These are phyloP conservation scores for Parnassius mnemosyne DNA, from an alignment of 2,888 invertebrate species.

Conservation along the genomic window DNA sequence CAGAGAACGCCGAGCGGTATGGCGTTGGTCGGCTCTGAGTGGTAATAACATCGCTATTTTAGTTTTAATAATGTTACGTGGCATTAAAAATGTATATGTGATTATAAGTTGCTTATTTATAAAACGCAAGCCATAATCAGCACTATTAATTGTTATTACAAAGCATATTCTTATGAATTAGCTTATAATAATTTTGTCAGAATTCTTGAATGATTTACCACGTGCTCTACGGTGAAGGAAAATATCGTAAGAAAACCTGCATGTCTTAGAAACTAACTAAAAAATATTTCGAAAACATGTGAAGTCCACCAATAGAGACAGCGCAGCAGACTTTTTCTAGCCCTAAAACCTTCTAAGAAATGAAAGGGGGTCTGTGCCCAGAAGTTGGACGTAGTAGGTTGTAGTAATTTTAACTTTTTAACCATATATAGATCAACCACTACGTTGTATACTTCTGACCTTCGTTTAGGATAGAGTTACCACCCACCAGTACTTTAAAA, in stretches of 20 bases:
- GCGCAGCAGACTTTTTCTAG: too few species aligned
- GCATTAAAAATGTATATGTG: background rate
- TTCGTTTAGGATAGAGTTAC: background rate
- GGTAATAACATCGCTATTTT: conserved; percentile 18
- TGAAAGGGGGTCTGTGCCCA: too few species aligned
- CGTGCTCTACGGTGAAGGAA: too few species aligned
- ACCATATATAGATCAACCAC: conserved; percentile 18
- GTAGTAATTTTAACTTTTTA: too few species aligned
- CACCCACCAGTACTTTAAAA: too few species aligned
- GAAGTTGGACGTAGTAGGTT: too few species aligned
- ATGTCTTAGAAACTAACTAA: too few species aligned
- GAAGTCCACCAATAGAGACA: too few species aligned
- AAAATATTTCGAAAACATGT: too few species aligned
- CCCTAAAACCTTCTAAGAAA: too few species aligned
- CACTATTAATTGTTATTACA: background rate
- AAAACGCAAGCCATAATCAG: too few species aligned
- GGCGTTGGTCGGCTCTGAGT: conserved; percentile 6
- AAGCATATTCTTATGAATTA: background rate
- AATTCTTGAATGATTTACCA: background rate
- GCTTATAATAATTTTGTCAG: conserved; percentile 6
- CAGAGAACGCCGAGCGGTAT: conserved; percentile 18
- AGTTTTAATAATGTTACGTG: conserved; percentile 13
- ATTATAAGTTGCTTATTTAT: background rate
- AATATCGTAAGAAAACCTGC: too few species aligned
- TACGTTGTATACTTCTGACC: conserved; percentile 10